Conservation (phyloP, 2,113 vertebrate genomes). For the Pampusana beccarii region DNA sequence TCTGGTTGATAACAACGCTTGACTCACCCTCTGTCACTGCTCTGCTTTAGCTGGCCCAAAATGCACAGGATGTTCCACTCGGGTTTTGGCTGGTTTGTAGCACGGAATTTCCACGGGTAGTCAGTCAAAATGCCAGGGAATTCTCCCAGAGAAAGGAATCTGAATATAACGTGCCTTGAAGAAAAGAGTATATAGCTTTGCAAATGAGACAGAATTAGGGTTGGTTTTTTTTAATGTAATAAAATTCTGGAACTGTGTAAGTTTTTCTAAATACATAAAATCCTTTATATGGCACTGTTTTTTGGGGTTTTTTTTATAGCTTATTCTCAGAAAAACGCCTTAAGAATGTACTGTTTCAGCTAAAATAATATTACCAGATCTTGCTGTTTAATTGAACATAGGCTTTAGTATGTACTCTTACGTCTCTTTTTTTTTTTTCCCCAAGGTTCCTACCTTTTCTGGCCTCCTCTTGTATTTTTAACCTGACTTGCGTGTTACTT, state of each 20-base stretch:
- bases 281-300: not conserved
- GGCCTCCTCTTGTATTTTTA: not conserved
- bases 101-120: not conserved
- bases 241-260: not conserved
- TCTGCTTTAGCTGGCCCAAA: not conserved
- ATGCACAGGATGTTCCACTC: not conserved
- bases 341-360: not conserved
- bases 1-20: not conserved
- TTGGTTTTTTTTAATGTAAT: not conserved
- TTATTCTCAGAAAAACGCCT: not conserved
- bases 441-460: not conserved
- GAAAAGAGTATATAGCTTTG: not conserved
- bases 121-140: not conserved
- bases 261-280: not conserved
- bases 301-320: not conserved
- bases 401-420: not conserved
- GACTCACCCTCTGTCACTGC: not conserved
- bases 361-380: not conserved
- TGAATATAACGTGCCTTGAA: not conserved
- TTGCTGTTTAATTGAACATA: not conserved
- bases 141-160: not conserved
- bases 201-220: not conserved
- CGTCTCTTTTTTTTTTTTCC: not conserved
- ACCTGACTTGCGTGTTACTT: not conserved
- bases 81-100: not conserved